These are phyloP conservation scores for Toxotes jaculatrix DNA, from an alignment of 2,113 vertebrate genomes.

Conservation along the genomic window DNA sequence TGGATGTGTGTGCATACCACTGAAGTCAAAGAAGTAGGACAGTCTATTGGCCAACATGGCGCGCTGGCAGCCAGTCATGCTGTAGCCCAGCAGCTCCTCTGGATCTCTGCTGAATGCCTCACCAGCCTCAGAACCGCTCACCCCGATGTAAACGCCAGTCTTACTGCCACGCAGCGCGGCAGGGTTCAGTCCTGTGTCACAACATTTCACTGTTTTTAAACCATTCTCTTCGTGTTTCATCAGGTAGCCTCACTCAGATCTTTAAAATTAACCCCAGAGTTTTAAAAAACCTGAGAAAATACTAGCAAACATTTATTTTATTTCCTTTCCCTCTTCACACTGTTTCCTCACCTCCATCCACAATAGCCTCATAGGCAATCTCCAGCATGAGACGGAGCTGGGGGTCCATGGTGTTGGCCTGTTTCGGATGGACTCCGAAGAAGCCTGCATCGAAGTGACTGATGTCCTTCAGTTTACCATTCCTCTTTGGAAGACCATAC, in stretches of 20 bases:
- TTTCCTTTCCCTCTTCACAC: background rate
- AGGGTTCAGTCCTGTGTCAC: slow-evolving; percentile 89
- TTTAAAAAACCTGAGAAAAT: too few relatives aligned
- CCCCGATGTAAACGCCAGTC: slow-evolving; percentile 94
- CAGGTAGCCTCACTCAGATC: background rate
- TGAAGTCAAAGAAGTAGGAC: slow-evolving; percentile 95
- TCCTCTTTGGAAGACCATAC: slow-evolving; percentile 91
- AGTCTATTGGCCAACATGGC: slow-evolving; percentile 97
- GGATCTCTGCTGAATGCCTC: slow-evolving; percentile 95
- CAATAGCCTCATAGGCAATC: slow-evolving; percentile 92
- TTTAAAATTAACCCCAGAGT: background rate
- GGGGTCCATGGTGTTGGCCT: slow-evolving; percentile 98
- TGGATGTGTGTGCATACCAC: slow-evolving; percentile 78
- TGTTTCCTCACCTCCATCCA: slow-evolving; percentile 90
- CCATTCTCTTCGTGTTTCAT: background rate
- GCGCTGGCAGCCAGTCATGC: slow-evolving; percentile 97
- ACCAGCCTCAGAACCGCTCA: slow-evolving; percentile 91
- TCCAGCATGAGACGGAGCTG: slow-evolving; percentile 95
- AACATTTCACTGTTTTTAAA: background rate
- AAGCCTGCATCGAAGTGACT: slow-evolving; percentile 94
- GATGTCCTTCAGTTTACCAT: slow-evolving; percentile 96
- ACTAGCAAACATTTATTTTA: background rate
- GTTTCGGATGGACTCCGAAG: slow-evolving; percentile 94
- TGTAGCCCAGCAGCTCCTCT: slow-evolving; percentile 96
- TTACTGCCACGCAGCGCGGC: slow-evolving; percentile 87